These are phyloP conservation scores for Tetragnatha montana DNA, from an alignment of 2,888 invertebrate genomes.

Conservation along the genomic window DNA sequence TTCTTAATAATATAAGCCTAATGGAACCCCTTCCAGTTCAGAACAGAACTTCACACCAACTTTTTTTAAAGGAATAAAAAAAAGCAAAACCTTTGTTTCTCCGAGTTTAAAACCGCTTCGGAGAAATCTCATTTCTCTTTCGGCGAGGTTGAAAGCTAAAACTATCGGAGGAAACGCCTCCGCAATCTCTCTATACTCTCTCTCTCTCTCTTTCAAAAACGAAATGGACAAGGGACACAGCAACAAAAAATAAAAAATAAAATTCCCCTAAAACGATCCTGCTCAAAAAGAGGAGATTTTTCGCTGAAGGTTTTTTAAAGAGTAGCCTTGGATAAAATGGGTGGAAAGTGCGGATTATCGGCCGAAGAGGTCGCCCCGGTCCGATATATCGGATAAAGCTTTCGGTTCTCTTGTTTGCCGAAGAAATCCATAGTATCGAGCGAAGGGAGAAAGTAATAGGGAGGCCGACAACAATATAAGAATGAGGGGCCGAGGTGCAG, in stretches of 20 bases:
- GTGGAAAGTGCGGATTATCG: conserved; percentile 68
- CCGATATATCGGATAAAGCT: conserved; percentile 60
- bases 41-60: neutral
- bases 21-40: neutral
- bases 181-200: conserved; percentile 23
- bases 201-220: neutral
- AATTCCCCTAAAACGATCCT: conserved; percentile 33
- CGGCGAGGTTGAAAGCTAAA: conserved; percentile 6
- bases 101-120: conserved; percentile 23
- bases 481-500: conserved; percentile 25
- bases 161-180: conserved; percentile 50
- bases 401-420: conserved; percentile 47
- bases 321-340: conserved; percentile 49
- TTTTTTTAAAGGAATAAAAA: neutral
- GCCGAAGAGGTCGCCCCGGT: conserved; percentile 53
- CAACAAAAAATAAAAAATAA: conserved; percentile 22
- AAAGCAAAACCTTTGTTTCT: neutral
- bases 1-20: no score
- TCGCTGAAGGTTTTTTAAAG: conserved; percentile 22
- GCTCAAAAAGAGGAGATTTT: conserved; percentile 20
- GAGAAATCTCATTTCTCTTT: conserved; percentile 49
- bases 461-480: conserved; percentile 6
- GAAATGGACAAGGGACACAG: conserved; percentile 35
- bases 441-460: conserved; percentile 31
- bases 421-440: conserved; percentile 67